A percentile compares a stretch with the other conserved stretches of the same genome.
These are phyloP conservation scores for Pachliopta kotzebuea DNA, from an alignment of 2,888 invertebrate species.

Conservation along the genomic window DNA sequence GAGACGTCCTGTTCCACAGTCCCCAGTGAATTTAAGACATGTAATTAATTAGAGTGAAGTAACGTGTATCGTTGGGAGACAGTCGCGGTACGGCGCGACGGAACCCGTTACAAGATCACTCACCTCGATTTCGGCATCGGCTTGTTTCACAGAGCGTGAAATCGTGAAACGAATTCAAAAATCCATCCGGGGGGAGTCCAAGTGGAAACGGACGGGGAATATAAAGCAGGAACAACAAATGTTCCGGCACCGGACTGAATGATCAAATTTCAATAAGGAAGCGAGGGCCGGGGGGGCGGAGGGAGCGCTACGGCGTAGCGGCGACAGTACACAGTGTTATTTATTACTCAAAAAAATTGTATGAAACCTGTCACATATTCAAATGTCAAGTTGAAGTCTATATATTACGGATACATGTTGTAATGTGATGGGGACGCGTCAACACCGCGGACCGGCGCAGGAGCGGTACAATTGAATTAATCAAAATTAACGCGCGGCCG, in stretches of 20 bases:
- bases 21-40: too few relatives aligned
- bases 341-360: too few relatives aligned
- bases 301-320: background rate
- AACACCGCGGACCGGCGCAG: too few relatives aligned
- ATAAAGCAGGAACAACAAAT: constrained; percentile 40
- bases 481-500: constrained; percentile 22
- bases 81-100: too few relatives aligned
- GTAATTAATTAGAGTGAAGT: too few relatives aligned
- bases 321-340: too few relatives aligned
- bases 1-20: too few relatives aligned
- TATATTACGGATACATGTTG: too few relatives aligned
- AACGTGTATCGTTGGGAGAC: too few relatives aligned
- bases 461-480: constrained; percentile 27
- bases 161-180: constrained; percentile 40
- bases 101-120: background rate
- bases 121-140: constrained; percentile 26
- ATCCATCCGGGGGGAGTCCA: constrained; percentile 36
- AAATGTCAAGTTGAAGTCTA: too few relatives aligned
- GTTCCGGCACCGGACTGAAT: constrained; percentile 36
- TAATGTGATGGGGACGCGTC: too few relatives aligned
- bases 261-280: constrained; percentile 43
- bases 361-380: too few relatives aligned
- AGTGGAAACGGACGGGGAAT: constrained; percentile 36
- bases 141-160: constrained; percentile 49
- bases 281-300: background rate